Percentiles rank a stretch among this genome's conserved stretches.
phyloP scores from a whole-genome alignment of 2,888 invertebrate species.

The Muschampia plurimacula region DNA sequence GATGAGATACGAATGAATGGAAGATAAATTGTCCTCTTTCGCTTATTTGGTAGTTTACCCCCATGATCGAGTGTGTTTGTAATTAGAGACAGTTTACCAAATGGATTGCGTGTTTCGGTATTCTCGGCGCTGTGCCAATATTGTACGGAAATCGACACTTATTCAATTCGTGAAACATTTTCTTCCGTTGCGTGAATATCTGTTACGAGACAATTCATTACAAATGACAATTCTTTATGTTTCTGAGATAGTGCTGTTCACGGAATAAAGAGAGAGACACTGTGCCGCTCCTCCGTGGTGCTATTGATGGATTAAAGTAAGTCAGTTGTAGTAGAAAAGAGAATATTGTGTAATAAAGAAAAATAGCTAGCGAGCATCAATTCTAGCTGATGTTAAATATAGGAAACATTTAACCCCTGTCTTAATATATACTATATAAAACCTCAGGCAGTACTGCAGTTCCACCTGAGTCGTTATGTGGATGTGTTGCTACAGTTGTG shows the following conservation, averaged over 20 bases:
- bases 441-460: too few species aligned
- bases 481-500: too few species aligned
- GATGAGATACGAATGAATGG: neutral
- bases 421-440: too few species aligned
- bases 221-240: neutral
- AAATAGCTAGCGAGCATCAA: too few species aligned
- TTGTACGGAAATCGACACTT: conserved; percentile 15
- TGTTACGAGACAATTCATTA: neutral
- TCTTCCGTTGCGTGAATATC: neutral
- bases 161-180: neutral
- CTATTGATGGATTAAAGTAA: too few species aligned
- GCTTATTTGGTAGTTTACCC: conserved; percentile 8
- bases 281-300: too few species aligned
- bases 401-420: too few species aligned
- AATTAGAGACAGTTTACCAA: conserved; percentile 15
- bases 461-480: too few species aligned
- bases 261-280: too few species aligned
- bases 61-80: neutral
- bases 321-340: too few species aligned
- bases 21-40: neutral
- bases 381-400: too few species aligned
- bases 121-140: conserved; percentile 9
- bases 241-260: neutral
- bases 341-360: too few species aligned
- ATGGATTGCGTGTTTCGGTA: conserved; percentile 7